Evolutionary conservation across 2,888 invertebrate species (phyloP).

Genomic region (Erynnis tages): DNA sequence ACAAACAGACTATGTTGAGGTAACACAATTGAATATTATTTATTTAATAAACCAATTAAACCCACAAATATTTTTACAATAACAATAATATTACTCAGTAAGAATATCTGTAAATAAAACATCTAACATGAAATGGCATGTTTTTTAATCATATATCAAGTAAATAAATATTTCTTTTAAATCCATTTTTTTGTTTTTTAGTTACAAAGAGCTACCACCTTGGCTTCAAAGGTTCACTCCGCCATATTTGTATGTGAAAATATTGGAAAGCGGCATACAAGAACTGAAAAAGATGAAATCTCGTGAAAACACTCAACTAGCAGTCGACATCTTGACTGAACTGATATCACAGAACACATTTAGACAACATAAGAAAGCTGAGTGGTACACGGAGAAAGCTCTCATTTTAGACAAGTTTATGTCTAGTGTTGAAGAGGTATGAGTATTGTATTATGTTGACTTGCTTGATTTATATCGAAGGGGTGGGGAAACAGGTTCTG

Average conservation of each 20-base stretch:
- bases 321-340: slow-evolving; percentile 72
- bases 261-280: slow-evolving; percentile 59
- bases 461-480: no score
- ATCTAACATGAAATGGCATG: no score
- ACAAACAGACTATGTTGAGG: slow-evolving; percentile 50
- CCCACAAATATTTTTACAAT: no score
- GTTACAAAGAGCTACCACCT: slow-evolving; percentile 60
- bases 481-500: no score
- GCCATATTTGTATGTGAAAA: slow-evolving; percentile 63
- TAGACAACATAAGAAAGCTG: slow-evolving; percentile 65
- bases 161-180: no score
- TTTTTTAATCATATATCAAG: no score
- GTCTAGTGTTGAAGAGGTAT: slow-evolving; percentile 50
- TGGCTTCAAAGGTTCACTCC: slow-evolving; percentile 83
- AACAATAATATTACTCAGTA: no score
- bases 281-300: slow-evolving; percentile 59
- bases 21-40: no score
- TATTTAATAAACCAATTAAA: no score
- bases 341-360: slow-evolving; percentile 76
- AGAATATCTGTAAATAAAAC: no score
- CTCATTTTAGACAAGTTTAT: slow-evolving; percentile 78
- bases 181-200: slow-evolving; percentile 41
- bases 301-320: slow-evolving; percentile 48
- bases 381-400: slow-evolving; percentile 83
- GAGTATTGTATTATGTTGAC: not conserved